Conservation (phyloP, 2,888 invertebrate species). For the Mantis religiosa region DNA sequence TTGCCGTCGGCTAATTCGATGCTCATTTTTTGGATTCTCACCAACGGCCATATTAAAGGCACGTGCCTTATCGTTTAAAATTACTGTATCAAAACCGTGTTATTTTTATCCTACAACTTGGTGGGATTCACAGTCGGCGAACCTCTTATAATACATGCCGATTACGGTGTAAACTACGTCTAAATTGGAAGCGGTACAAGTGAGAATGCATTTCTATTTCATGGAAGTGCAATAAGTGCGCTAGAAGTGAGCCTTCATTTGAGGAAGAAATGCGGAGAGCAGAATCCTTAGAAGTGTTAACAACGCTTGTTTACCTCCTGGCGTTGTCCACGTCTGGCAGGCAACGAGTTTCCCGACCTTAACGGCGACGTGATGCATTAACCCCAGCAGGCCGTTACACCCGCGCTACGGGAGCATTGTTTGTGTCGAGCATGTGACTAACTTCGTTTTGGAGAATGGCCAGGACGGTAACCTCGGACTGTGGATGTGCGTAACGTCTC, state of each 20-base stretch:
- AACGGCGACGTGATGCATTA: not conserved
- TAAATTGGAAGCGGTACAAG: not conserved
- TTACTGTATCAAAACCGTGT: too few species aligned
- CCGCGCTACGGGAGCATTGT: not conserved
- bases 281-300: not conserved
- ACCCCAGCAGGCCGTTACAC: slow-evolving; percentile 1
- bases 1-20: too few species aligned
- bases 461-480: not conserved
- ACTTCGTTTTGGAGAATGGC: slow-evolving; percentile 1
- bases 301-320: not conserved
- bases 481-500: not conserved
- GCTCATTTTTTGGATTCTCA: too few species aligned
- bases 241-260: not conserved
- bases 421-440: not conserved
- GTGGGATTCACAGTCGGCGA: too few species aligned
- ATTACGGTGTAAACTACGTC: too few species aligned
- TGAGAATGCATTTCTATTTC: not conserved
- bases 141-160: too few species aligned
- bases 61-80: too few species aligned
- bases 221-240: not conserved
- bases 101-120: too few species aligned
- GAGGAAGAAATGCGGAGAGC: not conserved
- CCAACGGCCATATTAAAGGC: too few species aligned
- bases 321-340: not conserved
- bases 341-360: not conserved